phyloP scores from a whole-genome alignment of 2,113 vertebrate genomes.

The Alexandromys fortis region DNA sequence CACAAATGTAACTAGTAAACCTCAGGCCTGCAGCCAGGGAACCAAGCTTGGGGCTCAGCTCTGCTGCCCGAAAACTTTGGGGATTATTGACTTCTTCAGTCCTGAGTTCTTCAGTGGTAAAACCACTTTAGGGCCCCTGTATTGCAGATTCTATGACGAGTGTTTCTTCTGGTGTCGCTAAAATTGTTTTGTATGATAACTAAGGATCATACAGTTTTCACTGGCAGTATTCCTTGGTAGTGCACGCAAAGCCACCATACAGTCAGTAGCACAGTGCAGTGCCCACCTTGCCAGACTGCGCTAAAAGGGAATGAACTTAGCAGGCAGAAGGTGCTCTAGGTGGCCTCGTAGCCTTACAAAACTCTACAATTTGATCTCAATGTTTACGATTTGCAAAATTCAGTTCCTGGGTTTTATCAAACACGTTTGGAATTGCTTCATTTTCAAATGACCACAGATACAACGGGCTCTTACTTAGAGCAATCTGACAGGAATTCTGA shows the following conservation, averaged over 20 bases:
- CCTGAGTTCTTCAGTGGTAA: not conserved
- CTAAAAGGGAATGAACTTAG: not conserved
- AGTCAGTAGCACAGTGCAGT: not conserved
- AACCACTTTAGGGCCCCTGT: not conserved
- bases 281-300: not conserved
- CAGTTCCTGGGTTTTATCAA: not conserved
- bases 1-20: not conserved
- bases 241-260: not conserved
- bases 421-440: not conserved
- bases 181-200: not conserved
- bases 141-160: not conserved
- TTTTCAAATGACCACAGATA: conserved; percentile 31
- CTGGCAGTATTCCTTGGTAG: not conserved
- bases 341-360: not conserved
- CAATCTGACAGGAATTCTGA: conserved; percentile 18
- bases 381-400: not conserved
- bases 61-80: not conserved
- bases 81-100: not conserved
- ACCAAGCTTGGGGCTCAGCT: not conserved
- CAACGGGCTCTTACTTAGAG: not conserved
- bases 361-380: conserved; percentile 28
- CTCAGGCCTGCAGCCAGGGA: not conserved
- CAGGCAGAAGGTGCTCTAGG: not conserved
- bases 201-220: not conserved
- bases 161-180: not conserved